These are phyloP conservation scores for Cyprinodon tularosa DNA, from an alignment of 2,113 vertebrate species.

Conservation along the genomic window DNA sequence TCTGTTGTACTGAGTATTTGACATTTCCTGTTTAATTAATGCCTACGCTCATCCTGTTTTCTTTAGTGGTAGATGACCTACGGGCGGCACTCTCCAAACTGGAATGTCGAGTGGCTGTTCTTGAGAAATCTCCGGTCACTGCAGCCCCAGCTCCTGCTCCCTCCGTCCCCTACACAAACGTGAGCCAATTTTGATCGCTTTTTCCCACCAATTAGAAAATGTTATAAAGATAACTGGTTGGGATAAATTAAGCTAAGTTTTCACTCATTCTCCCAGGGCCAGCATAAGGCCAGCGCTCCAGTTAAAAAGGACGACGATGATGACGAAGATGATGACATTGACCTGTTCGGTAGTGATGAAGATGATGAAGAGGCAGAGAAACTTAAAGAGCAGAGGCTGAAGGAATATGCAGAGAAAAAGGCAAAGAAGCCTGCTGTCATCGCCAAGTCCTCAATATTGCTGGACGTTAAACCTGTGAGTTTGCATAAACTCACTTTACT, in stretches of 20 bases:
- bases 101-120: conserved; percentile 81
- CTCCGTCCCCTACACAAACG: conserved; percentile 80
- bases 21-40: neutral
- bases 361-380: conserved; percentile 89
- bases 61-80: conserved; percentile 87
- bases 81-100: conserved; percentile 86
- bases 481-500: neutral
- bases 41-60: neutral
- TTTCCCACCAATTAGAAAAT: neutral
- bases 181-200: conserved; percentile 50
- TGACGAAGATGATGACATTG: conserved; percentile 77
- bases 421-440: conserved; percentile 88
- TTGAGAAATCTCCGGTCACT: conserved; percentile 83
- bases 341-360: conserved; percentile 90
- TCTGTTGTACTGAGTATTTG: neutral
- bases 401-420: conserved; percentile 89
- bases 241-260: neutral
- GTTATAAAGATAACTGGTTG: too few relatives aligned
- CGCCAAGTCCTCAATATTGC: conserved; percentile 94
- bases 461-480: conserved; percentile 95
- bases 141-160: conserved; percentile 20
- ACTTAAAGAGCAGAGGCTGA: conserved; percentile 88
- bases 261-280: conserved; percentile 50
- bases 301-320: conserved; percentile 58
- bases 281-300: conserved; percentile 47